Evolutionary conservation across 2,113 vertebrate genomes (phyloP).

Genomic region (Periophthalmus modestus): DNA sequence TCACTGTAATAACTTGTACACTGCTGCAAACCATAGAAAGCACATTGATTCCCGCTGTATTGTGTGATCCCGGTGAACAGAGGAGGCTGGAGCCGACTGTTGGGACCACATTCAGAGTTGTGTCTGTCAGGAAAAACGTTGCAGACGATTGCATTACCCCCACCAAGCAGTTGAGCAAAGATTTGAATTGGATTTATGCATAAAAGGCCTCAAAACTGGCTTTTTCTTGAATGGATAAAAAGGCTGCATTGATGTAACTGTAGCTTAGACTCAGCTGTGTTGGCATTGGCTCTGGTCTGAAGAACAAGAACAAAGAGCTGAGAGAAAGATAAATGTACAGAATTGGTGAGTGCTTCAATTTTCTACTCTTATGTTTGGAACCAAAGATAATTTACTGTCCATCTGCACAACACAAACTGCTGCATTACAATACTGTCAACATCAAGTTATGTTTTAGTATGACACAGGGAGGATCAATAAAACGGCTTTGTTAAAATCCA

Average conservation of each 20-base stretch:
- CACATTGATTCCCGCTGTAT: conserved; percentile 26
- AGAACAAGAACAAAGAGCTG: conserved; percentile 13
- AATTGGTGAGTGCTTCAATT: background rate
- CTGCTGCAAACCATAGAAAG: conserved; percentile 3
- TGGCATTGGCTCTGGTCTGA: conserved; percentile 34
- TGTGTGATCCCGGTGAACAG: conserved; percentile 5
- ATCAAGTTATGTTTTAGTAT: background rate
- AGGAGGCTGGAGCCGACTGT: background rate
- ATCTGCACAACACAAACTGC: background rate
- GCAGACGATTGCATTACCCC: conserved; percentile 47
- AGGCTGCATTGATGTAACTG: conserved; percentile 40
- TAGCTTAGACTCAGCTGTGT: conserved; percentile 27
- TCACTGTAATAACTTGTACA: background rate
- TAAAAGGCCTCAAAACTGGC: conserved; percentile 33
- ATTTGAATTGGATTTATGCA: conserved; percentile 40
- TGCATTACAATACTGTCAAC: background rate
- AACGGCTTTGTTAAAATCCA: background rate
- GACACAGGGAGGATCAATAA: background rate
- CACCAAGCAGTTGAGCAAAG: conserved; percentile 27
- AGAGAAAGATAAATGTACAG: background rate
- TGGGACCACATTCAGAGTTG: conserved; percentile 18
- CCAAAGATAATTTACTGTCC: background rate
- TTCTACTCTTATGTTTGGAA: conserved; percentile 6
- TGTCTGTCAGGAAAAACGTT: conserved; percentile 32
- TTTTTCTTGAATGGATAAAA: conserved; percentile 43